Percentiles rank a stretch among this genome's conserved stretches.
phyloP scores from a whole-genome alignment of 2,113 vertebrate species.

The Forbesichthys papilliferus region DNA sequence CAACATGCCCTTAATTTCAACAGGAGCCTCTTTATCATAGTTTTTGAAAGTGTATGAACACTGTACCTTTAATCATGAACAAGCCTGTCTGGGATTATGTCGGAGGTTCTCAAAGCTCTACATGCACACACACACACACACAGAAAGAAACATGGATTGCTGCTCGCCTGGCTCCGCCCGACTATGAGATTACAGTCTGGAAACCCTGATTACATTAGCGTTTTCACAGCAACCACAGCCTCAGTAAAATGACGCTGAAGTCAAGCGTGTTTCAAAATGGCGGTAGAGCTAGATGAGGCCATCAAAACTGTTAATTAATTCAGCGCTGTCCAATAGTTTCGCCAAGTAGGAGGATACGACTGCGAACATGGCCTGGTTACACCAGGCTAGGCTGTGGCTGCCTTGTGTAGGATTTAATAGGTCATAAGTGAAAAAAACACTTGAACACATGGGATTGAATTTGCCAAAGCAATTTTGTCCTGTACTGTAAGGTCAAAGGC shows the following conservation, averaged over 20 bases:
- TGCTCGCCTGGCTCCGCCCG: no score
- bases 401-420: conserved; percentile 24
- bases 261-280: no score
- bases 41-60: conserved; percentile 48
- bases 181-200: no score
- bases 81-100: conserved; percentile 48
- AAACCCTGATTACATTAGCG: no score
- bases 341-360: no score
- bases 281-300: no score
- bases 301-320: no score
- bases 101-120: conserved; percentile 49
- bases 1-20: conserved; percentile 61
- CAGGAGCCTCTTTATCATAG: conserved; percentile 62
- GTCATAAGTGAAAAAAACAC: not conserved
- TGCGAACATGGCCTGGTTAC: no score
- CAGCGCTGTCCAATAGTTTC: no score
- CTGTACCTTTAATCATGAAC: conserved; percentile 66
- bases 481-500: not conserved
- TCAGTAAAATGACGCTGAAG: no score
- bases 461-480: conserved; percentile 5
- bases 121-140: conserved; percentile 43
- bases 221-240: no score
- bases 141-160: conserved; percentile 51
- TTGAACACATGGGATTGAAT: conserved; percentile 23
- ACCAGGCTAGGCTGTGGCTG: not conserved